Percentiles rank a stretch among this genome's conserved stretches.
Evolutionary conservation across 2,888 invertebrate species (phyloP).

Genomic region (Dyspetes luteomarginatus): DNA sequence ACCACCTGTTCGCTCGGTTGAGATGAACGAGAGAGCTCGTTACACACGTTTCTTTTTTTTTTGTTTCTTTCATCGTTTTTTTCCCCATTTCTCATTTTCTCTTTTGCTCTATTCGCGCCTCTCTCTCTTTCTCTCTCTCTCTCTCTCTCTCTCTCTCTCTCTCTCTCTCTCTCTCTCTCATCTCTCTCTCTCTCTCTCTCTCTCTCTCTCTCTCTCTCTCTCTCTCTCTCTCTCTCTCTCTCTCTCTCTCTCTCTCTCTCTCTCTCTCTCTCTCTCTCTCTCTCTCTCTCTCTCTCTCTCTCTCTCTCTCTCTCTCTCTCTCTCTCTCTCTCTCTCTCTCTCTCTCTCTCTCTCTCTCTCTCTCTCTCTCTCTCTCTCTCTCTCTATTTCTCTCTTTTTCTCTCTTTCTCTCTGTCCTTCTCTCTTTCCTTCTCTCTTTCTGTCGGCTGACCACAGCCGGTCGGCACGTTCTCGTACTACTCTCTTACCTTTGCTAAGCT

Average conservation of each 20-base stretch:
- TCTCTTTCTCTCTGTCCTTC: conserved; percentile 21
- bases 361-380: conserved; percentile 17
- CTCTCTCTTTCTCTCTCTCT: conserved; percentile 2
- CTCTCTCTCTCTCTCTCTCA: background rate
- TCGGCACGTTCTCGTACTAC: conserved; percentile 74
- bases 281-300: conserved; percentile 14
- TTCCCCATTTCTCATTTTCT: conserved; percentile 8
- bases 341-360: background rate
- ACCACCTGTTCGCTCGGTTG: conserved; percentile 56
- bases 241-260: conserved; percentile 1
- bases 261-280: conserved; percentile 21
- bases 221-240: conserved; percentile 9
- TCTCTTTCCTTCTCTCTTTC: conserved; percentile 1
- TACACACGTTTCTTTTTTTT: conserved; percentile 36
- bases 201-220: conserved; percentile 44
- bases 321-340: conserved; percentile 30
- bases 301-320: conserved; percentile 34
- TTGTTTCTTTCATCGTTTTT: conserved; percentile 4
- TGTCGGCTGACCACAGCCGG: conserved; percentile 58
- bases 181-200: conserved; percentile 22
- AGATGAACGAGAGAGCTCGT: conserved; percentile 50
- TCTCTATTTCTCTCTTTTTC: conserved; percentile 1
- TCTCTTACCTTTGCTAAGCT: conserved; percentile 71
- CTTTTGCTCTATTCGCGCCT: background rate
- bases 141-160: too few species aligned